Percentiles rank a stretch among this genome's conserved stretches.
phyloP scores from a whole-genome alignment of 2,113 vertebrate genomes.

The Epinephelus fuscoguttatus region DNA sequence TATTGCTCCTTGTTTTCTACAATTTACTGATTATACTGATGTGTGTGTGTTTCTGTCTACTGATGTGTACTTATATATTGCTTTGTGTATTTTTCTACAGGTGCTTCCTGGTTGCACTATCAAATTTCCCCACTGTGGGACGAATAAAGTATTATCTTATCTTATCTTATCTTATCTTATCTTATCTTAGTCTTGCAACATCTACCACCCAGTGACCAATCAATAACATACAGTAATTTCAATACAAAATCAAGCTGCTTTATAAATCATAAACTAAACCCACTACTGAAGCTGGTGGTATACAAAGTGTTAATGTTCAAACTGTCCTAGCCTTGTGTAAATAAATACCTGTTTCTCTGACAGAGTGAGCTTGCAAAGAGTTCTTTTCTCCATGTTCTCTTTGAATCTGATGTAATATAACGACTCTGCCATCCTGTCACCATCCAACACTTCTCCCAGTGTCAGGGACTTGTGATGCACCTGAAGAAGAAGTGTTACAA shows the following conservation, averaged over 20 bases:
- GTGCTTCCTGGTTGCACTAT: too few relatives aligned
- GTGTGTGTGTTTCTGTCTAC: too few relatives aligned
- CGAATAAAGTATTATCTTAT: too few relatives aligned
- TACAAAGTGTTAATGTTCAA: not conserved
- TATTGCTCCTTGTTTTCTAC: too few relatives aligned
- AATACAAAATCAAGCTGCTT: not conserved
- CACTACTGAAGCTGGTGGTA: too few relatives aligned
- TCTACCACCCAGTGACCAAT: not conserved
- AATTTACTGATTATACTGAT: too few relatives aligned
- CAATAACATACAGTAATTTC: not conserved
- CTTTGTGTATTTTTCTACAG: too few relatives aligned
- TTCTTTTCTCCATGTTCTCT: constrained; percentile 85
- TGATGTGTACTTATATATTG: too few relatives aligned
- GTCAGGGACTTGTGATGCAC: constrained; percentile 92
- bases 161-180: not conserved
- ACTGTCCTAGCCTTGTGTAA: not conserved
- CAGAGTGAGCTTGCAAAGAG: constrained; percentile 88
- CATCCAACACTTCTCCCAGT: constrained; percentile 92
- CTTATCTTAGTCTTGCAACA: not conserved
- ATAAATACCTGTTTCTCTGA: constrained; percentile 82
- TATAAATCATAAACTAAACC: not conserved
- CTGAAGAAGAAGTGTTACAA: constrained; percentile 57
- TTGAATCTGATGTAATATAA: constrained; percentile 89
- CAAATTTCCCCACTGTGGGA: too few relatives aligned
- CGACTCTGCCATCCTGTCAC: constrained; percentile 94